These are phyloP conservation scores for Scartelaos histophorus DNA, from an alignment of 2,113 vertebrate genomes.

Conservation along the genomic window DNA sequence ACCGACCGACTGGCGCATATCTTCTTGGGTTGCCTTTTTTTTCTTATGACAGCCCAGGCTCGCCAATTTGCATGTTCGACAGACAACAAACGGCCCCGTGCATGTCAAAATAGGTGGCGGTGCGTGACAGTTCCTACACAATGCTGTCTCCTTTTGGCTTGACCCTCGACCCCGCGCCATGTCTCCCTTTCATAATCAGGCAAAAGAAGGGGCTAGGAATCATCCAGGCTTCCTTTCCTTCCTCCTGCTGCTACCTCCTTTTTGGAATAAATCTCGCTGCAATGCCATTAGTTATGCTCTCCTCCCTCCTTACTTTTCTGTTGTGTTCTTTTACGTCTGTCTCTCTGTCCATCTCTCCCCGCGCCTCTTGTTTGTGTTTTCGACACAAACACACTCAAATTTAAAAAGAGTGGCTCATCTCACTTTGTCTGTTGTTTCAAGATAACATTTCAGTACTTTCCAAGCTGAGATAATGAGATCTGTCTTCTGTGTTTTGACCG, in stretches of 20 bases:
- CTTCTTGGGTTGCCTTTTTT: constrained; percentile 85
- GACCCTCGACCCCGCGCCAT: constrained; percentile 96
- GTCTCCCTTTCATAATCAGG: constrained; percentile 94
- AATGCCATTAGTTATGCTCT: constrained; percentile 86
- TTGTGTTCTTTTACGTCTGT: constrained; percentile 59
- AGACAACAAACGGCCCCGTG: constrained; percentile 99
- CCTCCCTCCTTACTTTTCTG: constrained; percentile 54
- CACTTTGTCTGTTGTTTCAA: constrained; percentile 65
- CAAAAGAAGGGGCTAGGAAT: constrained; percentile 77
- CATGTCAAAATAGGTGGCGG: constrained; percentile 99
- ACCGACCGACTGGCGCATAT: constrained; percentile 86
- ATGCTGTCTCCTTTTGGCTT: constrained; percentile 97
- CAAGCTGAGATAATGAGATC: constrained; percentile 68
- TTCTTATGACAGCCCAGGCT: constrained; percentile 94
- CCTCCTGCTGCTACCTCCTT: constrained; percentile 79
- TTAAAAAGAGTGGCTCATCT: constrained; percentile 62
- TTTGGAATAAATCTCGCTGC: constrained; percentile 95
- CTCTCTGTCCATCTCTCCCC: constrained; percentile 33
- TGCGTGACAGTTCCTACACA: constrained; percentile 99
- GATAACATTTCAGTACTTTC: constrained; percentile 54
- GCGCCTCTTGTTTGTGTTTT: constrained; percentile 50
- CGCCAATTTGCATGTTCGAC: constrained; percentile 99
- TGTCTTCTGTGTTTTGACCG: constrained; percentile 59
- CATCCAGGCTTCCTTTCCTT: constrained; percentile 70
- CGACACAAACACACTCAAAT: constrained; percentile 57